A percentile compares a stretch with the other conserved stretches of the same genome.
Conservation (phyloP, 2,888 invertebrate genomes). For the Thereva nobilitata region DNA sequence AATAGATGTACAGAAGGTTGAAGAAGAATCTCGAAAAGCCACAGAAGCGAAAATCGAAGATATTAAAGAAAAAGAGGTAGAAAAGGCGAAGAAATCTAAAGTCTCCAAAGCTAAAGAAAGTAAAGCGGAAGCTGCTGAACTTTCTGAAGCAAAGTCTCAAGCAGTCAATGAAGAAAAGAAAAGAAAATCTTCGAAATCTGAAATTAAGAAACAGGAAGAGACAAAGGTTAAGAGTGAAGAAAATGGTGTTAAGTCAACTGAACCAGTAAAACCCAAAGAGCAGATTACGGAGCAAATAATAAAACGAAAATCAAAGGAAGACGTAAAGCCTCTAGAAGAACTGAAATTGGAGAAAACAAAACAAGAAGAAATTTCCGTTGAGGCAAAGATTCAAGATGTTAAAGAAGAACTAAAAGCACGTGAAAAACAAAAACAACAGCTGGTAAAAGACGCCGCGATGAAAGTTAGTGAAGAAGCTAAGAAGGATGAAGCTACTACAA, state of each 20-base stretch:
- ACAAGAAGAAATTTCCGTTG: too few species aligned
- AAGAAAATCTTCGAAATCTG: slow-evolving; percentile 3
- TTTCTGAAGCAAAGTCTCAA: slow-evolving; percentile 21
- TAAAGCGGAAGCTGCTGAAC: neutral
- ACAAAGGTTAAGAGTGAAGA: neutral
- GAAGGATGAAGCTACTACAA: too few species aligned
- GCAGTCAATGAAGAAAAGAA: slow-evolving; percentile 34
- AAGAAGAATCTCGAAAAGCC: neutral
- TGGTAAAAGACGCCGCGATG: too few species aligned
- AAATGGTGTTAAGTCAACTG: neutral
- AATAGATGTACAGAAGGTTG: slow-evolving; percentile 35
- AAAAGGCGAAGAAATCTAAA: slow-evolving; percentile 28
- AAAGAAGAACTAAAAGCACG: too few species aligned
- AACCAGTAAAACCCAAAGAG: too few species aligned
- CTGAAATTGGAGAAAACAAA: too few species aligned
- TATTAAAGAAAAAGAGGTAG: slow-evolving; percentile 40
- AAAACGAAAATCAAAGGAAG: too few species aligned
- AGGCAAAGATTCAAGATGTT: too few species aligned
- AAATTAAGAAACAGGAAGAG: neutral
- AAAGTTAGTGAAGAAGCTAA: too few species aligned
- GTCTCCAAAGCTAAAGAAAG: neutral
- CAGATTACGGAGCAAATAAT: too few species aligned
- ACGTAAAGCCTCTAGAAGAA: too few species aligned
- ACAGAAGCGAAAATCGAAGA: slow-evolving; percentile 40
- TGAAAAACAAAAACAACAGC: too few species aligned